These are phyloP conservation scores for Sarotherodon lohbergeri DNA, from an alignment of 2,113 vertebrate species.

Conservation along the genomic window DNA sequence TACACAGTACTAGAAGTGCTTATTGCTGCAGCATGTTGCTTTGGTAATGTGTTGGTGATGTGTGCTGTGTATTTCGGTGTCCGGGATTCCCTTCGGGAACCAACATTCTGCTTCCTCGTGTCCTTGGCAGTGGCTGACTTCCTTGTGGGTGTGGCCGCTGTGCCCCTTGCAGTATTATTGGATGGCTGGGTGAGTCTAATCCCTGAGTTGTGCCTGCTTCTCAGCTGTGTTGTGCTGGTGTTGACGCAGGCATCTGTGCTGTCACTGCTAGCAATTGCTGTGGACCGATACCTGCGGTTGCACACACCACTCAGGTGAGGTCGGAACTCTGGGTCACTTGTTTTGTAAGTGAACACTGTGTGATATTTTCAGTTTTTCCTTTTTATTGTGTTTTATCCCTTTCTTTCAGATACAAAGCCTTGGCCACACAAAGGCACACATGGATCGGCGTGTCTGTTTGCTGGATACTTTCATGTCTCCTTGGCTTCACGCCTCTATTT, in stretches of 20 bases:
- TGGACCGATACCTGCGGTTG: constrained; percentile 60
- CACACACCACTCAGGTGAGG: constrained; percentile 55
- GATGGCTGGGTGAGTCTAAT: constrained; percentile 36
- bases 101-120: constrained; percentile 65
- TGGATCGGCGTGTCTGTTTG: constrained; percentile 38
- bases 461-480: constrained; percentile 55
- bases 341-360: not conserved
- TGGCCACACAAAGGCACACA: constrained; percentile 42
- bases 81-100: constrained; percentile 45
- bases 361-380: not conserved
- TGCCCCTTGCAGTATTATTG: constrained; percentile 58
- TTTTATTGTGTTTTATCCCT: not conserved
- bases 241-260: constrained; percentile 64
- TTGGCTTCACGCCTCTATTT: constrained; percentile 56
- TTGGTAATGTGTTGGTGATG: constrained; percentile 62
- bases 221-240: constrained; percentile 58
- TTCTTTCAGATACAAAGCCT: constrained; percentile 43
- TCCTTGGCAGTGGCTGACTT: constrained; percentile 64
- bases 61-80: constrained; percentile 40
- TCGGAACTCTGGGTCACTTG: not conserved
- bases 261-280: constrained; percentile 57
- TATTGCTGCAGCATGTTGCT: constrained; percentile 48
- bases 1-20: constrained; percentile 48
- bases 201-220: constrained; percentile 49
- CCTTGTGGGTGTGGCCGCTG: constrained; percentile 55